Base-by-base conservation (phyloP, 2,888 invertebrate species). In the Ametastegia equiseti region DNA sequence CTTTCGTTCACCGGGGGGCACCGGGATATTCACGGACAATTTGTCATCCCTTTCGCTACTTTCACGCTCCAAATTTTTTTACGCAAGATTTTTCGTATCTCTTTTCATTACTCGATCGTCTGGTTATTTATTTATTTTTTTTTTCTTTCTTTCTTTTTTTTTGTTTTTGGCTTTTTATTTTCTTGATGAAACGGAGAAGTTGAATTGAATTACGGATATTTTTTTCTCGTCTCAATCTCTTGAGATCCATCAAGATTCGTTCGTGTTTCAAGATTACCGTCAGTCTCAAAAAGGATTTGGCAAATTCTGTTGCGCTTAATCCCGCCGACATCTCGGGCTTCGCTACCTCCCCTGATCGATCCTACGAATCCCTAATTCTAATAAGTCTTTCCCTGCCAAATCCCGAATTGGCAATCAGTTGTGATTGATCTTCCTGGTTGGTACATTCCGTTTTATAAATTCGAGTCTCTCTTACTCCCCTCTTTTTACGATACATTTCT, bases 361-460 rank as follows among this genome's bases (percentile, higher is more conserved):
- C 27, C 54, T 19, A 13, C 19, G 78, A 78, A 78, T 60, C 57
- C 78, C 78, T 78, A 78, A 78, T 78, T 78, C 78, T 60, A 63
- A 78, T 60, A 78, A 78, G 78, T 60, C 78, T 78, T 54, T 39
- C 60, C 23, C n/a, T 39, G 60, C 30, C 42, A 57, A 69, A 81
- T 69, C 79, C 78, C 39, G 81, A 81, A 81, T 81, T 81, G 81
- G 79, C 79, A 81, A 81, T 81, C 78, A 69, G 79, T 69, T 65
- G 65, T 69, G 81, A 81, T 81, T 69, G 81, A 81, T 81, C 30
- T 67, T 47, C 39, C 36, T 9, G 54, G 4, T 45, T 13, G 65
- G 69, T 69, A 81, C 54, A 79, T 81, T 79, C 80, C 78, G 80
- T 79, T 65, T 42, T 77, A 78, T 81, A 81, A 27, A 63, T n/a